Evolutionary conservation across 2,888 invertebrate genomes (phyloP).

Genomic region (Chalcosyrphus nemorum): DNA sequence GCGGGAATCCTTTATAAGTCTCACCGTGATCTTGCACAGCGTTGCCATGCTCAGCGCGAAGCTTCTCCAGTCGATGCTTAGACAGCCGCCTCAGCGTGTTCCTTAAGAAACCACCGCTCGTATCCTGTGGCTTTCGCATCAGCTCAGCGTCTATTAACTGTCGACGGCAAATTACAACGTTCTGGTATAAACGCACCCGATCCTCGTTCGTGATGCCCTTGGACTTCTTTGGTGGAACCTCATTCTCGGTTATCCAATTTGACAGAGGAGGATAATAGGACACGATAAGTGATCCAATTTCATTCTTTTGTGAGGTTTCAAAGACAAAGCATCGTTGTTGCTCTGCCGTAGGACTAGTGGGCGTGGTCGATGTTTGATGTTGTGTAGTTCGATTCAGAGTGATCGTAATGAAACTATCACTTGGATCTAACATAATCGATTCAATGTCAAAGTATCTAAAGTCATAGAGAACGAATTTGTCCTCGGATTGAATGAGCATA

Average conservation of each 20-base stretch:
- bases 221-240: constrained; percentile 85
- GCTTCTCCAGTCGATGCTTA: constrained; percentile 91
- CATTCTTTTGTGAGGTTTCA: constrained; percentile 94
- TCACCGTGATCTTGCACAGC: constrained; percentile 88
- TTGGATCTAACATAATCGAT: constrained; percentile 94
- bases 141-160: constrained; percentile 92
- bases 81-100: constrained; percentile 94
- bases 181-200: constrained; percentile 92
- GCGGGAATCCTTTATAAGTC: constrained; percentile 93
- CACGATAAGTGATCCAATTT: constrained; percentile 95
- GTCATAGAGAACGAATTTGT: constrained; percentile 95
- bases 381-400: constrained; percentile 88
- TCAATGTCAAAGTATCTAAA: constrained; percentile 96
- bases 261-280: constrained; percentile 94
- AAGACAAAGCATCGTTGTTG: constrained; percentile 94
- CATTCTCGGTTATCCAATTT: constrained; percentile 90
- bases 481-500: constrained; percentile 94
- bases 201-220: constrained; percentile 93
- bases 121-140: constrained; percentile 91
- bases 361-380: constrained; percentile 74
- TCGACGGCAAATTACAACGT: constrained; percentile 91
- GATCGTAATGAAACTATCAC: constrained; percentile 95
- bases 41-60: constrained; percentile 86
- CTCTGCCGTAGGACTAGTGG: constrained; percentile 76
- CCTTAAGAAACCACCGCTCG: constrained; percentile 92